Evolutionary conservation across 1,140 invertebrate genomes (phyloP), one percentile per base, ranked within the genome.

Genomic region (Hestina assimilis): DNA sequence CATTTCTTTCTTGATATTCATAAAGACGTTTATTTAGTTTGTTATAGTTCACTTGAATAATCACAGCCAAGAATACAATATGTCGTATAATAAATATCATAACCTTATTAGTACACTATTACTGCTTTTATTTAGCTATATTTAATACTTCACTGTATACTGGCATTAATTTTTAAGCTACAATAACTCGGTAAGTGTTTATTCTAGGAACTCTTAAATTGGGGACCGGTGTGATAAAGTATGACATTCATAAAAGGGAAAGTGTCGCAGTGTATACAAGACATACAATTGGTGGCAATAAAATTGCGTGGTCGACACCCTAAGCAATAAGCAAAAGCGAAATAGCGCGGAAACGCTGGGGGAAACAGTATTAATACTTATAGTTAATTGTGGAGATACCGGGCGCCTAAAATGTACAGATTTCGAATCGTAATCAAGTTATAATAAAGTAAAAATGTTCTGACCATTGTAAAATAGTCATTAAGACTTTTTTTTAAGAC

Each of bases 351-450:
- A 79, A 82, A 83, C 72, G 72, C 76, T 70, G 69, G 75, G 83
- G 83, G 79, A 83, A 81, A 83, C 83, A 82, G 78, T 83, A 83
- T 86, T 86, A 86, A 83, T 83, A 83, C 83, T 86, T 83, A 83
- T 83, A 79, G 80, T 86, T 86, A 86, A 86, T 82, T 81, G 83
- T 83, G 63, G 66, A 71, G 63, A 65, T 41, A 59, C 29, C 41
- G 48, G 41, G 51, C 35, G 23, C 31, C 45, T 82, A 81, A 84
- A 74, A 84, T 84, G 46, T 35, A 4, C 24, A n/a, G 15, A 50
- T 20, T 24, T 9, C 1, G 31, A 23, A 52, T 17, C n/a, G n/a
- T n/a, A n/a, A n/a, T n/a, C n/a, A n/a, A n/a, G n/a, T n/a, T n/a
- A n/a, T n/a, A n/a, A n/a, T n/a, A n/a, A n/a, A 2, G 5, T 1